A percentile compares a stretch with the other conserved stretches of the same genome.
These are phyloP conservation scores for Darevskia mixta DNA, from an alignment of 2,797 vertebrate genomes.

Conservation along the genomic window DNA sequence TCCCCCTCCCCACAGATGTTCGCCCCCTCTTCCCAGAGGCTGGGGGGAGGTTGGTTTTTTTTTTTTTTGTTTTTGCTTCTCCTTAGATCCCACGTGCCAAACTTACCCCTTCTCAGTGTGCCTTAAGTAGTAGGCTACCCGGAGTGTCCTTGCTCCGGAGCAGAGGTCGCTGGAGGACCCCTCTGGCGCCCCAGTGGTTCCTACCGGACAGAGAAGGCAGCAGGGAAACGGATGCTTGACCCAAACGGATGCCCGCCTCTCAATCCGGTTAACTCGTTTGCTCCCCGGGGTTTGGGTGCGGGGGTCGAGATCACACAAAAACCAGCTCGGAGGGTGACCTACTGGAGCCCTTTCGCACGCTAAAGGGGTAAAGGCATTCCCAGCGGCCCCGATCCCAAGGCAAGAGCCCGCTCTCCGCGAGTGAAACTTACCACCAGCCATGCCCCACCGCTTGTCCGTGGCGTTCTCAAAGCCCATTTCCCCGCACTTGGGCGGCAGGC, in stretches of 20 bases:
- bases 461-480: conserved; percentile 61
- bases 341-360: background rate
- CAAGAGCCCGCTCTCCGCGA: background rate
- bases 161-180: background rate
- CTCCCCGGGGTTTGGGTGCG: background rate
- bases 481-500: background rate
- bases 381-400: background rate
- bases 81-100: background rate
- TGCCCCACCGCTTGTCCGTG: conserved; percentile 58
- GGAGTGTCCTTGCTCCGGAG: background rate
- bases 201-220: background rate
- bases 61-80: background rate
- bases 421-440: conserved; percentile 66
- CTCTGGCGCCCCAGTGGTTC: too few species aligned
- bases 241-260: background rate
- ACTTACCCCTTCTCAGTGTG: background rate
- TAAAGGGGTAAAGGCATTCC: too few species aligned
- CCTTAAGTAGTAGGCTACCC: background rate
- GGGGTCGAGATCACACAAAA: background rate
- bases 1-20: background rate
- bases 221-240: background rate
- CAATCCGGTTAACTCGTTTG: too few species aligned
- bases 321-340: background rate
- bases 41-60: too few species aligned
- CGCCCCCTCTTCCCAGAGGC: background rate